phyloP scores from a whole-genome alignment of 2,797 vertebrate species.

The Mus spretus region DNA sequence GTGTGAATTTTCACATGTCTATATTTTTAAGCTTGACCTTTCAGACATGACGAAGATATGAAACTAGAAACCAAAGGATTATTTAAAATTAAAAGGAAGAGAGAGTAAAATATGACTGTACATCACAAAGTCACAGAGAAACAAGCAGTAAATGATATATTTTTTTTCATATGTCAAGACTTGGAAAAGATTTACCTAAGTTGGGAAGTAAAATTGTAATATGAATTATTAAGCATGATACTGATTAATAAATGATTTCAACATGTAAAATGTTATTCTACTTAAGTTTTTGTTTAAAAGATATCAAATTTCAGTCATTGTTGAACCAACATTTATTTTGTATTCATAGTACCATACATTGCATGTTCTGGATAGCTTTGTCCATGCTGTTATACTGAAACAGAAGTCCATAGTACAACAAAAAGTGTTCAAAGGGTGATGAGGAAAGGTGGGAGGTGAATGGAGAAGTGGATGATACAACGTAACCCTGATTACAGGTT shows the following conservation, averaged over 20 bases:
- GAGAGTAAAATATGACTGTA: background rate
- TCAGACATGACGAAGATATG: background rate
- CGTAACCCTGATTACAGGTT: background rate
- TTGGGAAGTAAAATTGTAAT: background rate
- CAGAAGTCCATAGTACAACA: background rate
- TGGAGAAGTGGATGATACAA: too few relatives aligned
- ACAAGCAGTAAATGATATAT: background rate
- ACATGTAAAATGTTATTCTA: background rate
- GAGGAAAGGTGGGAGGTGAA: background rate
- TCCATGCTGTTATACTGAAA: background rate
- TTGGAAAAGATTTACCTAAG: background rate
- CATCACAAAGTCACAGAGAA: background rate
- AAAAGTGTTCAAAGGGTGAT: background rate
- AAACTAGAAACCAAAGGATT: background rate
- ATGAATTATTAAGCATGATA: background rate
- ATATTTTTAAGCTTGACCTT: constrained; percentile 2
- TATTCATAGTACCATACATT: accelerated
- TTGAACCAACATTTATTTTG: background rate
- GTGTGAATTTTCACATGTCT: background rate
- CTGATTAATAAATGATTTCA: background rate
- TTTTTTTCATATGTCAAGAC: background rate
- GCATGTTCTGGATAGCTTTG: background rate
- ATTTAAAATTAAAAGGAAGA: background rate
- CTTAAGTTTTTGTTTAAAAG: background rate
- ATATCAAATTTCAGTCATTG: background rate